A percentile compares a stretch with the other conserved stretches of the same genome.
Evolutionary conservation across 2,888 invertebrate species (phyloP).

Genomic region (Andrena minutula): DNA sequence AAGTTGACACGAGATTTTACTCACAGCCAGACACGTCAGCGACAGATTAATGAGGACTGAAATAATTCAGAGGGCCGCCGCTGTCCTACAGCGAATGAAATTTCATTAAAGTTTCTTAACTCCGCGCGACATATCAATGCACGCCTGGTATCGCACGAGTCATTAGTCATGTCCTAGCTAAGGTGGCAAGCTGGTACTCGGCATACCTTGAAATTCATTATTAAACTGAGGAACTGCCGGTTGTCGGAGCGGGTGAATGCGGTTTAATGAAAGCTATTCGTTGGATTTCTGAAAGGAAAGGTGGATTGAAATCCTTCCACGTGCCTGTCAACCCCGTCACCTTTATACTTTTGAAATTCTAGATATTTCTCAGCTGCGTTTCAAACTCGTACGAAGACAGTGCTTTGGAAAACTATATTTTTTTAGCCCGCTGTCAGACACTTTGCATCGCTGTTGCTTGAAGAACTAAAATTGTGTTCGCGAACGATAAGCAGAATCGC

Average conservation of each 20-base stretch:
- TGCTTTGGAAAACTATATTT: no score
- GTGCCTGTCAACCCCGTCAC: neutral
- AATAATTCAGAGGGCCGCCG: neutral
- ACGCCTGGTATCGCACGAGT: conserved; percentile 14
- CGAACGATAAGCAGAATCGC: conserved; percentile 8
- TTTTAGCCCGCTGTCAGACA: neutral
- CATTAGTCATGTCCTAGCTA: conserved; percentile 39
- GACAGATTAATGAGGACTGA: neutral
- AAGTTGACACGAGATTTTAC: neutral
- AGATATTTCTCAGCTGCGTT: neutral
- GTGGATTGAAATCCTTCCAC: conserved; percentile 2
- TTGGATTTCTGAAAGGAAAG: conserved; percentile 3
- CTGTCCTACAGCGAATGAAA: conserved; percentile 30
- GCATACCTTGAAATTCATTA: conserved; percentile 44
- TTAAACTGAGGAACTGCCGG: conserved; percentile 20
- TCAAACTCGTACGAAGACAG: no score
- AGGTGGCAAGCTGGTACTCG: conserved; percentile 18
- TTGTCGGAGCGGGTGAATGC: conserved; percentile 9
- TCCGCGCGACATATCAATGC: conserved; percentile 27
- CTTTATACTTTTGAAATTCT: neutral
- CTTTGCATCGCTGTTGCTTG: neutral
- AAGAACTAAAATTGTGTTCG: no score
- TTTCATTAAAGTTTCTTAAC: conserved; percentile 52
- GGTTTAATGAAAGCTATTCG: conserved; percentile 29
- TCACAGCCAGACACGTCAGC: neutral